Percentiles rank a stretch among this genome's conserved stretches.
These are phyloP conservation scores for Zoanthus sansibaricus DNA, from an alignment of 92 coral and sea anemone genomes.

Conservation along the genomic window DNA sequence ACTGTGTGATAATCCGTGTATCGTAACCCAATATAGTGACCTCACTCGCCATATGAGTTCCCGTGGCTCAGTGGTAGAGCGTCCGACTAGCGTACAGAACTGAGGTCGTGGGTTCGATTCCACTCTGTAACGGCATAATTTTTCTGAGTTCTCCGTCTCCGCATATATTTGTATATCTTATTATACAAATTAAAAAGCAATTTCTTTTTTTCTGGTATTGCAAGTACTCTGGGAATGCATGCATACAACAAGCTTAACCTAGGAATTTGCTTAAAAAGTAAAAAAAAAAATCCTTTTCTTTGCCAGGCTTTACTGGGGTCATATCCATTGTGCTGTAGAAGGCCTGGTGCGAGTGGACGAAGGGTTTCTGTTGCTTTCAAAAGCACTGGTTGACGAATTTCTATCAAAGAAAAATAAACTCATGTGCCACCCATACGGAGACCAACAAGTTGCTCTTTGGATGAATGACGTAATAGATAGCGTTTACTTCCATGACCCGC, in stretches of 20 bases:
- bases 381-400: constrained; percentile 80
- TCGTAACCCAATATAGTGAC: too few relatives aligned
- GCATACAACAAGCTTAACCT: too few relatives aligned
- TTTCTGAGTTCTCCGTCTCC: too few relatives aligned
- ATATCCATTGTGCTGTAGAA: constrained; percentile 82
- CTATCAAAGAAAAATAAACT: constrained; percentile 65
- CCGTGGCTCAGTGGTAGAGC: too few relatives aligned
- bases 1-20: too few relatives aligned
- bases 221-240: neutral
- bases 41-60: too few relatives aligned
- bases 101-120: too few relatives aligned
- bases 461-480: constrained; percentile 83
- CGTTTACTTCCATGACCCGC: constrained; percentile 89
- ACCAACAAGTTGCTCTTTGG: constrained; percentile 95
- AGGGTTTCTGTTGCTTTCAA: constrained; percentile 84
- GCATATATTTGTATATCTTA: too few relatives aligned
- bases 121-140: too few relatives aligned
- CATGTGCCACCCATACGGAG: constrained; percentile 96
- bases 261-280: too few relatives aligned
- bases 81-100: too few relatives aligned
- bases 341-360: constrained; percentile 96
- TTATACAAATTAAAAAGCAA: too few relatives aligned
- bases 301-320: constrained; percentile 94
- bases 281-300: neutral
- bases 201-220: neutral